A percentile compares a stretch with the other conserved stretches of the same genome.
These are phyloP conservation scores for Tupaia chinensis DNA, from an alignment of 2,113 vertebrate species.

Conservation along the genomic window DNA sequence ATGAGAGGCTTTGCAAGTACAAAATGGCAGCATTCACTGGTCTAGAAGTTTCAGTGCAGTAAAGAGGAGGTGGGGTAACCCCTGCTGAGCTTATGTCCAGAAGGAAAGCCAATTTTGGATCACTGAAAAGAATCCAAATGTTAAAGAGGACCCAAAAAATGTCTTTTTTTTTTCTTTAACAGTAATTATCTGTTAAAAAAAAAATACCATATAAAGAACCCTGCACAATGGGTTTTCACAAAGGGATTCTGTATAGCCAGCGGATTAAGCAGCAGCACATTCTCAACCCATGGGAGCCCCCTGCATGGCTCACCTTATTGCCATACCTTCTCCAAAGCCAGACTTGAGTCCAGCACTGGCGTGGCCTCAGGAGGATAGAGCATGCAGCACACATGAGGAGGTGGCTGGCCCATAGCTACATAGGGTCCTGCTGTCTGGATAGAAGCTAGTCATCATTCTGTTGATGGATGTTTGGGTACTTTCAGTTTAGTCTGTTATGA, in stretches of 20 bases:
- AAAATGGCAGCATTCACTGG: not conserved
- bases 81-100: not conserved
- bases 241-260: not conserved
- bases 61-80: not conserved
- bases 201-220: not conserved
- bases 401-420: too few species aligned
- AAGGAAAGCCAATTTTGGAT: not conserved
- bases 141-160: not conserved
- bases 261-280: not conserved
- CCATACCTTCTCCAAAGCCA: not conserved
- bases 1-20: not conserved
- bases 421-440: not conserved
- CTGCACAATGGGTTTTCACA: not conserved
- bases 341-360: not conserved
- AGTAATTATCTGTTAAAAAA: not conserved
- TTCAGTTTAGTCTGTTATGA: not conserved
- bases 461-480: not conserved
- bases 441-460: not conserved
- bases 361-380: not conserved
- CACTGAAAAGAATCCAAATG: not conserved
- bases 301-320: accelerated
- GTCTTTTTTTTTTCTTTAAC: not conserved
- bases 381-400: not conserved
- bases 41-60: not conserved
- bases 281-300: not conserved